phyloP scores from a whole-genome alignment of 2,797 vertebrate genomes.

The Gymnocypris eckloni region DNA sequence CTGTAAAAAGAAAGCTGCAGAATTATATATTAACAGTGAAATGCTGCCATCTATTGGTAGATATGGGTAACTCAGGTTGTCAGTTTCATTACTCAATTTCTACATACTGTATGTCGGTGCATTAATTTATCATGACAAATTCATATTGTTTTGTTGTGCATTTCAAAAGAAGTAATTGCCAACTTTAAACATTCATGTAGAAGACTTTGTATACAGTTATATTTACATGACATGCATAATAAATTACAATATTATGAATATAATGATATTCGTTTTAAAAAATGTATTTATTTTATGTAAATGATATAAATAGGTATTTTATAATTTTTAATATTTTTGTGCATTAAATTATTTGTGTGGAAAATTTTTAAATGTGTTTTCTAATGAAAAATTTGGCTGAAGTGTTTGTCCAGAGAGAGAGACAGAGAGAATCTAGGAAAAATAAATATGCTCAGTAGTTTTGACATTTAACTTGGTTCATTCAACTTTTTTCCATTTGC shows the following conservation, averaged over 20 bases:
- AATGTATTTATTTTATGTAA: neutral
- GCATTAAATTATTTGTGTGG: neutral
- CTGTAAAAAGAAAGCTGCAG: neutral
- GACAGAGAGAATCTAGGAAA: no score
- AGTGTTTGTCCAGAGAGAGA: no score
- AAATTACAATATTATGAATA: neutral
- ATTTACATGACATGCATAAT: neutral
- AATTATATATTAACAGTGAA: neutral
- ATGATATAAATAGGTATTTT: neutral
- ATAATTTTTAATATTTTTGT: neutral
- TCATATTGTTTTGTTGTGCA: neutral
- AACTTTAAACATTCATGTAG: neutral
- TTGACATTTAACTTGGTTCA: neutral
- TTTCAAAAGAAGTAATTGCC: neutral
- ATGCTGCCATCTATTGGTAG: conserved; percentile 21
- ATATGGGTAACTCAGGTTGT: neutral
- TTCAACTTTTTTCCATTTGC: neutral
- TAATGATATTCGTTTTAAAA: neutral
- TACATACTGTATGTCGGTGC: neutral
- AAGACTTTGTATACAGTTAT: neutral
- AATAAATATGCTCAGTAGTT: neutral
- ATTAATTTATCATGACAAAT: neutral
- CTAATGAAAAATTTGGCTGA: no score
- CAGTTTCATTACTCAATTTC: neutral
- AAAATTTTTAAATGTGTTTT: neutral